A percentile compares a stretch with the other conserved stretches of the same genome.
phyloP scores from a whole-genome alignment of 2,888 invertebrate species.

The Athrips mouffetella region DNA sequence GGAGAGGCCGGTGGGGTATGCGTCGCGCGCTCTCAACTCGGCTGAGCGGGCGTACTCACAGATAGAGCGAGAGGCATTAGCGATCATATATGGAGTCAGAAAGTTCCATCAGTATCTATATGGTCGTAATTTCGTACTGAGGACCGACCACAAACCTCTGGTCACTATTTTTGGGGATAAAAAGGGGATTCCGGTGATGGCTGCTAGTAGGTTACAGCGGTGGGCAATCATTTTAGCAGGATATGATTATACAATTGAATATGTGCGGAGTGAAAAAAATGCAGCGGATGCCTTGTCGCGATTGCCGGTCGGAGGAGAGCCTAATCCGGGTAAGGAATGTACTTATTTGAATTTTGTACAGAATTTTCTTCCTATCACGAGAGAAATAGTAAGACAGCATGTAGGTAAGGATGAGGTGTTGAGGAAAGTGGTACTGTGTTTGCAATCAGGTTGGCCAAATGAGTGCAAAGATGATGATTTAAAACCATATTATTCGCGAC shows the following conservation, averaged over 20 bases:
- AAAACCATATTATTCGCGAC: slow-evolving; percentile 7
- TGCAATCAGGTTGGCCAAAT: slow-evolving; percentile 8
- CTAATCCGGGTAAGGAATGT: neutral
- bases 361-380: slow-evolving; percentile 8
- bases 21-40: slow-evolving; percentile 11
- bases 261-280: neutral
- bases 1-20: slow-evolving; percentile 18
- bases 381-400: neutral
- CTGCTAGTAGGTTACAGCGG: slow-evolving; percentile 18
- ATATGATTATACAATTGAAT: slow-evolving; percentile 9
- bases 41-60: slow-evolving; percentile 14
- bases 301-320: neutral
- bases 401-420: neutral
- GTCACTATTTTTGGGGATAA: slow-evolving; percentile 23
- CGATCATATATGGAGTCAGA: slow-evolving; percentile 17
- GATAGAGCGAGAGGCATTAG: slow-evolving; percentile 20
- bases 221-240: slow-evolving; percentile 17
- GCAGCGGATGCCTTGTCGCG: slow-evolving; percentile 13
- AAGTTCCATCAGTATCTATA: slow-evolving; percentile 22
- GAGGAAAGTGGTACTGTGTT: neutral
- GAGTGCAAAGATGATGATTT: neutral
- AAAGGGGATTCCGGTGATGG: slow-evolving; percentile 21
- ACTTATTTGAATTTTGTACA: slow-evolving; percentile 17
- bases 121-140: slow-evolving; percentile 16
- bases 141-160: slow-evolving; percentile 22